These are phyloP conservation scores for Hydropsyche tenuis DNA, from an alignment of 1,140 invertebrate genomes.

Conservation along the genomic window DNA sequence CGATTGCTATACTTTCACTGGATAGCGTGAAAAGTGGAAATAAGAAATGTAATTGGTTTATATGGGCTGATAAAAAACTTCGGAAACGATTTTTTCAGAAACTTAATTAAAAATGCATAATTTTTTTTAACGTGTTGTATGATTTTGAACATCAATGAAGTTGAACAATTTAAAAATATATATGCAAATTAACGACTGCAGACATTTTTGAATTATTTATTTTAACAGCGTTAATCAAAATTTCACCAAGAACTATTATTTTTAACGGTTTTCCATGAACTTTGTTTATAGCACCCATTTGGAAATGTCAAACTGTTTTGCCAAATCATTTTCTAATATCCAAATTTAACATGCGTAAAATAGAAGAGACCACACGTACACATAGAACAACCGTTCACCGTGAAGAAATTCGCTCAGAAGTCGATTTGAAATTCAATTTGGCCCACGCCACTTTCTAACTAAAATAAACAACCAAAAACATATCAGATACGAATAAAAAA, in stretches of 20 bases:
- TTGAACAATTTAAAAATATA: no score
- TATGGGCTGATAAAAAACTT: no score
- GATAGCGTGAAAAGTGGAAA: no score
- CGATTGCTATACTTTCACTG: neutral
- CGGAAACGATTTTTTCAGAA: no score
- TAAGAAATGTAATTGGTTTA: no score
- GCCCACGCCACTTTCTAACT: neutral
- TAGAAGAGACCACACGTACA: constrained; percentile 4
- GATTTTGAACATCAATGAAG: no score
- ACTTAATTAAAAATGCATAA: no score
- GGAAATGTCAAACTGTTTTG: constrained; percentile 13
- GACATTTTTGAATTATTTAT: no score
- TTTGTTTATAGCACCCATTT: constrained; percentile 8
- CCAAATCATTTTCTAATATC: constrained; percentile 25
- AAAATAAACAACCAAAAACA: constrained; percentile 10
- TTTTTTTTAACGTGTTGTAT: no score
- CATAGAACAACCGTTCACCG: neutral
- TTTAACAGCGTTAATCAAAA: no score
- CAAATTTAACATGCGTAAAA: constrained; percentile 18
- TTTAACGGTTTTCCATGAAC: neutral
- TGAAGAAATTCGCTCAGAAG: constrained; percentile 4
- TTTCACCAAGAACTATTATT: neutral
- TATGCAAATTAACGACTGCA: no score
- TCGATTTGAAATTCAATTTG: constrained; percentile 21
- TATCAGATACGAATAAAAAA: neutral